phyloP scores from a whole-genome alignment of 2,888 invertebrate genomes.

The Lamellibrachia columna region DNA sequence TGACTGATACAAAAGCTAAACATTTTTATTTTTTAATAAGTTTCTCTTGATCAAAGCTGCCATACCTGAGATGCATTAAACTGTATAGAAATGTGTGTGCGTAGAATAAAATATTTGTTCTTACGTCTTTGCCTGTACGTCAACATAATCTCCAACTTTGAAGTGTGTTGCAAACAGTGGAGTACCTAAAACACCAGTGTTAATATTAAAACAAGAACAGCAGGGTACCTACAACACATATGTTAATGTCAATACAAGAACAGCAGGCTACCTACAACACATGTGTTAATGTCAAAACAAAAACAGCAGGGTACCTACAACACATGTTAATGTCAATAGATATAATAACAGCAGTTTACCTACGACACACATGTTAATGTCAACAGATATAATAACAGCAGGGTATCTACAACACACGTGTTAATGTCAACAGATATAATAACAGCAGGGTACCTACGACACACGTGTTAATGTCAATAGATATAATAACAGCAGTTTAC shows the following conservation, averaged over 20 bases:
- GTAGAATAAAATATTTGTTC: slow-evolving; percentile 29
- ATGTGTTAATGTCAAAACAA: not conserved
- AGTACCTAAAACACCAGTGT: slow-evolving; percentile 74
- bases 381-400: too few species aligned
- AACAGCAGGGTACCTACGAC: too few species aligned
- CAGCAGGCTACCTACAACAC: slow-evolving; percentile 68
- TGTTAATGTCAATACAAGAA: not conserved
- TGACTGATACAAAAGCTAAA: too few species aligned
- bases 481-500: too few species aligned
- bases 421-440: not conserved
- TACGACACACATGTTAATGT: slow-evolving; percentile 37
- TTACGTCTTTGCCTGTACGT: slow-evolving; percentile 86
- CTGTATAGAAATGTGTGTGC: not conserved
- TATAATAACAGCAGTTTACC: too few species aligned
- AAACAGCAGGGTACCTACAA: slow-evolving; percentile 69
- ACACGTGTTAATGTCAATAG: too few species aligned
- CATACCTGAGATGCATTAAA: not conserved
- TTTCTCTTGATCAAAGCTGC: not conserved
- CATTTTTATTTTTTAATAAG: not conserved
- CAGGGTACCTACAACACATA: slow-evolving; percentile 68
- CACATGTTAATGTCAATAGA: too few species aligned
- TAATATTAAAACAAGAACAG: not conserved
- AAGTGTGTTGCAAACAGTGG: slow-evolving; percentile 89
- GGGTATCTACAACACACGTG: slow-evolving; percentile 70
- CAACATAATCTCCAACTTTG: slow-evolving; percentile 88